Percentiles rank a stretch among this genome's conserved stretches.
Conservation (phyloP, 2,113 vertebrate species). For the Clarias magur region DNA sequence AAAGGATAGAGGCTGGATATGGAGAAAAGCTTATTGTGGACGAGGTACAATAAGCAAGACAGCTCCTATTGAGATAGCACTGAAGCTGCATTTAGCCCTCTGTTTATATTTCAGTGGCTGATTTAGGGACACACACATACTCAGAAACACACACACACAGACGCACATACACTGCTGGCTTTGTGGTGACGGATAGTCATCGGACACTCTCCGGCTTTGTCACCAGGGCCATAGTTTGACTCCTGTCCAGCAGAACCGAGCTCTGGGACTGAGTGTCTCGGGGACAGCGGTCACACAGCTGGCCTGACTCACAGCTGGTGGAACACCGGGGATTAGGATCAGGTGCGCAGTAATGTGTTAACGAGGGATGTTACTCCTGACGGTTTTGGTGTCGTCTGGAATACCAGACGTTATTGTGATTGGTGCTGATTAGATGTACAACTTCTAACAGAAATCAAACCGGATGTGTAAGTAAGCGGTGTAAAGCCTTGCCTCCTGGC, state of each 20-base stretch:
- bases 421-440: background rate
- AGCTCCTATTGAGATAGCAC: constrained; percentile 78
- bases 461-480: background rate
- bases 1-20: constrained; percentile 35
- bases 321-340: background rate
- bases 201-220: constrained; percentile 61
- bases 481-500: too few species aligned
- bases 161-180: constrained; percentile 69
- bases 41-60: constrained; percentile 80
- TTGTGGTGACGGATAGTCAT: constrained; percentile 68
- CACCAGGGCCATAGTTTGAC: constrained; percentile 40
- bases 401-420: background rate
- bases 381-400: background rate
- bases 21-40: constrained; percentile 79
- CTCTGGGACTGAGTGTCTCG: constrained; percentile 31
- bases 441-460: background rate
- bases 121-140: constrained; percentile 60
- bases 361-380: background rate
- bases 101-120: constrained; percentile 71
- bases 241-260: constrained; percentile 34
- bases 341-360: background rate
- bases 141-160: constrained; percentile 67
- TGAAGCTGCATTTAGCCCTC: constrained; percentile 74
- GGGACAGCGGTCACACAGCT: constrained; percentile 35
- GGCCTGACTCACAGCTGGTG: constrained; percentile 30